Conservation (phyloP, 2,113 vertebrate species). For the Colaptes auratus region DNA sequence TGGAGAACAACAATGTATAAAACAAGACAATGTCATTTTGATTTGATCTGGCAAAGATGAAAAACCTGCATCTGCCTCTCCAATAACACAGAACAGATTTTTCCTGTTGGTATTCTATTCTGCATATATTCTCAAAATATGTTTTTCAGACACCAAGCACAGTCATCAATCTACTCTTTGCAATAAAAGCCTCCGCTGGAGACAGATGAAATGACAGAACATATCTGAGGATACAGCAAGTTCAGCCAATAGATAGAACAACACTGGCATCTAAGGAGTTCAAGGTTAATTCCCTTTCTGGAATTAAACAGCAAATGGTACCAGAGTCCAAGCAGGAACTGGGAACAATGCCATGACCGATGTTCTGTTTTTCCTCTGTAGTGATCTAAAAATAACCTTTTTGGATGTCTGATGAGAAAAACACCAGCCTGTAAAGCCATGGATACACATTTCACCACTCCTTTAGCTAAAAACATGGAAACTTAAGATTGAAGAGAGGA, state of each 20-base stretch:
- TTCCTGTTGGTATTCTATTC: slow-evolving; percentile 51
- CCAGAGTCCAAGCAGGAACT: slow-evolving; percentile 45
- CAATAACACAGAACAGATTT: slow-evolving; percentile 51
- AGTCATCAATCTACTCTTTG: slow-evolving; percentile 6
- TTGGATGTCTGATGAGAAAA: slow-evolving; percentile 39
- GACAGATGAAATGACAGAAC: slow-evolving; percentile 54
- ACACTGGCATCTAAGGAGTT: slow-evolving; percentile 36
- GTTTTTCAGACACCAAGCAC: slow-evolving; percentile 26
- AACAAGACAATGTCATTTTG: slow-evolving; percentile 51
- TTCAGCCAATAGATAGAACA: slow-evolving; percentile 46
- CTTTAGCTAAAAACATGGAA: slow-evolving; percentile 11
- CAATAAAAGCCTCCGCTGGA: slow-evolving; percentile 6
- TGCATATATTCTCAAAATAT: slow-evolving; percentile 51
- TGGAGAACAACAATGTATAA: slow-evolving; percentile 11
- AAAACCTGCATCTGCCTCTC: slow-evolving; percentile 43
- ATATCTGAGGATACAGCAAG: slow-evolving; percentile 47
- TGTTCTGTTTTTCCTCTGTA: slow-evolving; percentile 29
- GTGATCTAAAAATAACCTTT: slow-evolving; percentile 62
- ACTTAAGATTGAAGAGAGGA: background rate
- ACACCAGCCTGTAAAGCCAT: slow-evolving; percentile 16
- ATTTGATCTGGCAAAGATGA: slow-evolving; percentile 48
- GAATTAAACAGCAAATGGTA: slow-evolving; percentile 56
- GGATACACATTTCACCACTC: background rate
- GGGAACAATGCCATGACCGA: slow-evolving; percentile 44
- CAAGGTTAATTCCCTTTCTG: slow-evolving; percentile 63